Conservation (phyloP, 2,888 invertebrate species). For the Mongoloraphidia duomilia region DNA sequence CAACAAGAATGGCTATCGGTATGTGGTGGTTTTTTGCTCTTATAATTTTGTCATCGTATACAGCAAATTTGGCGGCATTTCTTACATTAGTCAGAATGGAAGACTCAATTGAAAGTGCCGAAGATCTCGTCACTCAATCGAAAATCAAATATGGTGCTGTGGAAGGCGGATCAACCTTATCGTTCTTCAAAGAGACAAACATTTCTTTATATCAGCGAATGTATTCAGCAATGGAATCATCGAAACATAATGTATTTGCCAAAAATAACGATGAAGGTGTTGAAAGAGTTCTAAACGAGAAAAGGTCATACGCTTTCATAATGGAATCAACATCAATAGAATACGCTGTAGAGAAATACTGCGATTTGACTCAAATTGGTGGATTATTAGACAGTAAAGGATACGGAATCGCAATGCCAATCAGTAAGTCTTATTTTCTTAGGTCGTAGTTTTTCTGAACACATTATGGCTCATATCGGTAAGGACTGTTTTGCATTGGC, state of each 20-base stretch:
- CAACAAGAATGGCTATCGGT: conserved; percentile 75
- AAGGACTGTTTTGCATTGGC: too few species aligned
- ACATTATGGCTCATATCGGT: too few species aligned
- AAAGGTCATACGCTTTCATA: conserved; percentile 77
- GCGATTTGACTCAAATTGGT: conserved; percentile 72
- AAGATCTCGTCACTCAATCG: conserved; percentile 82
- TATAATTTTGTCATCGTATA: conserved; percentile 85
- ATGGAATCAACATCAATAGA: conserved; percentile 95
- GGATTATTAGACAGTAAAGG: conserved; percentile 77
- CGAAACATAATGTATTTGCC: conserved; percentile 70
- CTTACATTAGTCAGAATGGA: conserved; percentile 82
- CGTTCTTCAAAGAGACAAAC: conserved; percentile 82
- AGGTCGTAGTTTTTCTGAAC: too few species aligned
- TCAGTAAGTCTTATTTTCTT: conserved; percentile 59
- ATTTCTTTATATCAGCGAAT: conserved; percentile 80
- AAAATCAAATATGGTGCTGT: conserved; percentile 93
- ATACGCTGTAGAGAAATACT: conserved; percentile 75
- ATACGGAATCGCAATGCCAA: conserved; percentile 84
- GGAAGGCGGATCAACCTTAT: conserved; percentile 71
- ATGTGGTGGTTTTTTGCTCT: conserved; percentile 92
- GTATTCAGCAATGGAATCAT: conserved; percentile 83
- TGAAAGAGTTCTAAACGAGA: conserved; percentile 63
- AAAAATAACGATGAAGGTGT: conserved; percentile 75
- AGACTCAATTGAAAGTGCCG: conserved; percentile 77
- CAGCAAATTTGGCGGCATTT: conserved; percentile 88